phyloP scores from a whole-genome alignment of 1,140 invertebrate genomes.

The Campodea augens region DNA sequence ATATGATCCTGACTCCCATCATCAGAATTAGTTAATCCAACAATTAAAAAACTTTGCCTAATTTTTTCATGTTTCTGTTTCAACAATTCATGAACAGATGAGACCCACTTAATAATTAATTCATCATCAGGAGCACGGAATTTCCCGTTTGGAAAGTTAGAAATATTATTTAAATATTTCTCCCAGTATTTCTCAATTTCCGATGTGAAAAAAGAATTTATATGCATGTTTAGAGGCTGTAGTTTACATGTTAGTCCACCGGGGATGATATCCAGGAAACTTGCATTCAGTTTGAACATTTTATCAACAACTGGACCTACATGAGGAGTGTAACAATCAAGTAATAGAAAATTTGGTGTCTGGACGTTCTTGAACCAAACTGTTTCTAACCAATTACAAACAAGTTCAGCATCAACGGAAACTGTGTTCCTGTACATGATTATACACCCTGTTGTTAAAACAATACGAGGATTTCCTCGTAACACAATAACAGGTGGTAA shows the following conservation, averaged over 20 bases:
- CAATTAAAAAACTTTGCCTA: constrained; percentile 8
- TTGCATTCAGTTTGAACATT: background rate
- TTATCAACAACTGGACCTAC: background rate
- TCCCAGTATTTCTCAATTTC: background rate
- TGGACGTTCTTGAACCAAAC: constrained; percentile 12
- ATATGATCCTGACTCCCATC: constrained; percentile 8
- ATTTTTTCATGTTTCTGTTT: constrained; percentile 7
- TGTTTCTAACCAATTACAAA: constrained; percentile 11
- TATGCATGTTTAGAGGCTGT: constrained; percentile 13
- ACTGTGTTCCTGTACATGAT: background rate
- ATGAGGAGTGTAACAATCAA: constrained; percentile 15
- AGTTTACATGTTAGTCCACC: constrained; percentile 14
- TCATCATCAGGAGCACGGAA: background rate
- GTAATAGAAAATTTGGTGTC: constrained; percentile 10
- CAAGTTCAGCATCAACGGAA: background rate
- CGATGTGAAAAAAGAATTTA: background rate
- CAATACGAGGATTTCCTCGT: constrained; percentile 2
- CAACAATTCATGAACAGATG: too few relatives aligned
- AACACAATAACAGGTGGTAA: constrained; percentile 13
- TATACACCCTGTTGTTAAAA: background rate
- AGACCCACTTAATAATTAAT: background rate
- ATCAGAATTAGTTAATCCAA: constrained; percentile 4
- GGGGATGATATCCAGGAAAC: constrained; percentile 10
- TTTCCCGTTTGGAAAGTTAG: background rate
- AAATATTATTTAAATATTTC: background rate